Conservation (phyloP, 1,140 invertebrate species). For the Diachasmimorpha longicaudata region DNA sequence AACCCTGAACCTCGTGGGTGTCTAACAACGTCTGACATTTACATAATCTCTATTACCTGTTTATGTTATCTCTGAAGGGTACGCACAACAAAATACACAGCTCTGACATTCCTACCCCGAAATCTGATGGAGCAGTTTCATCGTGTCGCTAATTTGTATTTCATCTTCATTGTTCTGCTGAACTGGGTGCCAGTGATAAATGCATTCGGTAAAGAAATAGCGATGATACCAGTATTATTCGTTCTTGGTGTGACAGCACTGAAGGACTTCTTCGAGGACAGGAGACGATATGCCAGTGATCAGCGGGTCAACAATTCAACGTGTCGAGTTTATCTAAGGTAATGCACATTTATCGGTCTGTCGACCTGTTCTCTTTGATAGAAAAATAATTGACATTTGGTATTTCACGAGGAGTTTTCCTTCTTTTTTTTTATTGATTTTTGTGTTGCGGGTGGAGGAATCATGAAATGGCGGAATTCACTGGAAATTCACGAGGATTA, state of each 20-base stretch:
- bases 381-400: too few species aligned
- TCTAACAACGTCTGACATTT: neutral
- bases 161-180: conserved; percentile 94
- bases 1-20: neutral
- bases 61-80: conserved; percentile 63
- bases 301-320: conserved; percentile 92
- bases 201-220: conserved; percentile 96
- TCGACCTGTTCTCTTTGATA: neutral
- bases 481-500: too few species aligned
- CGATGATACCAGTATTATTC: conserved; percentile 93
- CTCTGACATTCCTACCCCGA: conserved; percentile 93
- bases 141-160: conserved; percentile 97
- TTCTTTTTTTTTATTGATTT: too few species aligned
- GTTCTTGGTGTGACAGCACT: conserved; percentile 95
- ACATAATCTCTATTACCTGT: neutral
- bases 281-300: conserved; percentile 86
- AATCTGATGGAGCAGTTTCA: conserved; percentile 98
- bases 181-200: conserved; percentile 95
- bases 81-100: conserved; percentile 94
- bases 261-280: conserved; percentile 97
- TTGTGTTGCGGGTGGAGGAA: too few species aligned
- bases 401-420: too few species aligned
- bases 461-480: too few species aligned
- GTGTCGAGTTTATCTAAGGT: conserved; percentile 90
- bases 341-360: conserved; percentile 57